Percentiles rank a stretch among this genome's conserved stretches.
Conservation (phyloP, 2,797 vertebrate genomes). For the Gymnothorax javanicus region DNA sequence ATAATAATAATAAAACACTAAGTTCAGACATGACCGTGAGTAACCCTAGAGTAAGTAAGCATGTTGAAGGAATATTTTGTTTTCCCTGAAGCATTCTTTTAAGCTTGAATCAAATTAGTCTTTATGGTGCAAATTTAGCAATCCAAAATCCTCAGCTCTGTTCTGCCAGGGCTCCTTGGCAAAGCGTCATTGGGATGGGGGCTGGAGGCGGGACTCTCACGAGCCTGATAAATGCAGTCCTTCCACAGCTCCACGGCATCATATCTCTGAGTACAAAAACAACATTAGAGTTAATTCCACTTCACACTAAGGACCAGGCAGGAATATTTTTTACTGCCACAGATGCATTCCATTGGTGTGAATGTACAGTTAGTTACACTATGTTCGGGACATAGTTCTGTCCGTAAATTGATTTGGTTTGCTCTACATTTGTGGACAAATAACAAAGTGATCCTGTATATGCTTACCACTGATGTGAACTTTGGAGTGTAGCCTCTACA, state of each 20-base stretch:
- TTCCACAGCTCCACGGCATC: constrained; percentile 50
- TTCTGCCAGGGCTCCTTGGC: constrained; percentile 44
- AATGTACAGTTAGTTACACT: neutral
- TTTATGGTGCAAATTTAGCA: constrained; percentile 61
- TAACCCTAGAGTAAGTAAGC: constrained; percentile 52
- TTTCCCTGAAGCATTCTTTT: constrained; percentile 74
- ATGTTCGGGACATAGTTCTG: too few relatives aligned
- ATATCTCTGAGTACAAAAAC: constrained; percentile 63
- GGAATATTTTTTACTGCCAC: neutral
- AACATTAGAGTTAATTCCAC: neutral
- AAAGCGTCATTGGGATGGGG: constrained; percentile 56
- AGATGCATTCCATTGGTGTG: neutral
- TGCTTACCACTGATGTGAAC: too few relatives aligned
- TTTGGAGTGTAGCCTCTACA: too few relatives aligned
- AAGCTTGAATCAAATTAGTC: neutral
- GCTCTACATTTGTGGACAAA: too few relatives aligned
- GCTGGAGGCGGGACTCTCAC: constrained; percentile 65
- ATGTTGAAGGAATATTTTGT: constrained; percentile 54
- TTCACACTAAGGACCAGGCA: neutral
- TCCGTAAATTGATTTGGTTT: too few relatives aligned
- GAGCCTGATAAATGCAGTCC: constrained; percentile 70
- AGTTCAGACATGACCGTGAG: constrained; percentile 51
- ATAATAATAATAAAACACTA: constrained; percentile 27
- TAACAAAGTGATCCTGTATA: too few relatives aligned
- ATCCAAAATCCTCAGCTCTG: constrained; percentile 41